Percentiles rank a stretch among this genome's conserved stretches.
phyloP scores from a whole-genome alignment of 2,797 vertebrate species.

The Onychomys arenicola region DNA sequence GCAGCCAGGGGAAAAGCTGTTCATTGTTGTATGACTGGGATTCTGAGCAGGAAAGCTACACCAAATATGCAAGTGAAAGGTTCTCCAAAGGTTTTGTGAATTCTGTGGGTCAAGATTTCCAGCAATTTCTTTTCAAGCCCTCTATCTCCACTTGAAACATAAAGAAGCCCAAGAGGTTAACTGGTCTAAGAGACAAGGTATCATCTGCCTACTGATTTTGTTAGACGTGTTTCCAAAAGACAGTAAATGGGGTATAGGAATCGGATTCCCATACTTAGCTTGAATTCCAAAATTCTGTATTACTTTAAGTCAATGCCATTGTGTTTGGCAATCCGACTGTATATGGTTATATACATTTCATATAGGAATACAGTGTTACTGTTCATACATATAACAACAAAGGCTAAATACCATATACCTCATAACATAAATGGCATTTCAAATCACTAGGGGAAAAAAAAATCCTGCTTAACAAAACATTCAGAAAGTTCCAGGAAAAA shows the following conservation, averaged over 20 bases:
- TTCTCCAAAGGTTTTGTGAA: neutral
- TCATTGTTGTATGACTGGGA: neutral
- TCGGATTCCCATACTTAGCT: conserved; percentile 17
- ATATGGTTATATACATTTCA: neutral
- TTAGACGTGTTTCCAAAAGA: neutral
- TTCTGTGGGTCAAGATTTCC: neutral
- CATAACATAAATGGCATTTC: conserved; percentile 45
- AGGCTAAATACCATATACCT: neutral
- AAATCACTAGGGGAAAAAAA: conserved; percentile 27
- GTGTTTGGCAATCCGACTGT: conserved; percentile 10
- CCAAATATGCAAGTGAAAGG: conserved; percentile 12
- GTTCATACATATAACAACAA: neutral
- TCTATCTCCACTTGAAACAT: conserved; percentile 5
- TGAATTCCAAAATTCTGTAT: neutral
- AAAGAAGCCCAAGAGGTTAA: neutral
- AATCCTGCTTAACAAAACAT: conserved; percentile 45
- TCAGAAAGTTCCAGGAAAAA: conserved; percentile 26
- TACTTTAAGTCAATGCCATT: conserved; percentile 23
- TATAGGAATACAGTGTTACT: neutral
- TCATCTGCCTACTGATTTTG: neutral
- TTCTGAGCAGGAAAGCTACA: neutral
- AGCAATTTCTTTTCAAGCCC: conserved; percentile 7
- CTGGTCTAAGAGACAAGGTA: neutral
- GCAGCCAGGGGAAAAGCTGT: neutral
- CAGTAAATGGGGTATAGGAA: neutral